Evolutionary conservation across 2,888 invertebrate genomes (phyloP).

Genomic region (Rhagonycha fulva): DNA sequence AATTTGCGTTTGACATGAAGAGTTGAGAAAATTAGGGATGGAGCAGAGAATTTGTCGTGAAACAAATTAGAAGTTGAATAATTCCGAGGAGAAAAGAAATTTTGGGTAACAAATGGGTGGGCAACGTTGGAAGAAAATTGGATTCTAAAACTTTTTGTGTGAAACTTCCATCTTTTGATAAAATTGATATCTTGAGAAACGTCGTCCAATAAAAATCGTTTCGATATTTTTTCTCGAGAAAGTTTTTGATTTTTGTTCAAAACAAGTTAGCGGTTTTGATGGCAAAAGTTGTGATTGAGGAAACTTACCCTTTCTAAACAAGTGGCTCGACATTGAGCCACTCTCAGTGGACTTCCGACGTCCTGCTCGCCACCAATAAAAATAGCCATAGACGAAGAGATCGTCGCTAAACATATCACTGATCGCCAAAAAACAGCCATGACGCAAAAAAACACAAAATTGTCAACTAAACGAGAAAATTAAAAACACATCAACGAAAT

Average conservation of each 20-base stretch:
- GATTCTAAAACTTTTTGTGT: background rate
- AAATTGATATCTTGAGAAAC: background rate
- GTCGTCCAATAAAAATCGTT: background rate
- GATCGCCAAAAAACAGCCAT: conserved; percentile 49
- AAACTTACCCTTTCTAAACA: conserved; percentile 71
- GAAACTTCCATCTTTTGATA: background rate
- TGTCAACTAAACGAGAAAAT: conserved; percentile 22
- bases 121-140: background rate
- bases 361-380: conserved; percentile 64
- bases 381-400: conserved; percentile 49
- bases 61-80: background rate
- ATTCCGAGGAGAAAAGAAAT: background rate
- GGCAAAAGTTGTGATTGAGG: background rate
- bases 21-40: background rate
- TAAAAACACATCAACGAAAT: conserved; percentile 27
- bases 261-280: background rate
- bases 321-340: conserved; percentile 73
- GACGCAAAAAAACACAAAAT: conserved; percentile 34
- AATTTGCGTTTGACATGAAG: conserved; percentile 2
- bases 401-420: conserved; percentile 45
- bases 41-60: background rate
- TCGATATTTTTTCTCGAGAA: background rate
- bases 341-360: conserved; percentile 71
- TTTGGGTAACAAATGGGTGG: background rate
- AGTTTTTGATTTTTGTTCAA: background rate